Evolutionary conservation across 2,113 vertebrate species (phyloP), one percentile per base, ranked within the genome.

Genomic region (Raja brachyura): DNA sequence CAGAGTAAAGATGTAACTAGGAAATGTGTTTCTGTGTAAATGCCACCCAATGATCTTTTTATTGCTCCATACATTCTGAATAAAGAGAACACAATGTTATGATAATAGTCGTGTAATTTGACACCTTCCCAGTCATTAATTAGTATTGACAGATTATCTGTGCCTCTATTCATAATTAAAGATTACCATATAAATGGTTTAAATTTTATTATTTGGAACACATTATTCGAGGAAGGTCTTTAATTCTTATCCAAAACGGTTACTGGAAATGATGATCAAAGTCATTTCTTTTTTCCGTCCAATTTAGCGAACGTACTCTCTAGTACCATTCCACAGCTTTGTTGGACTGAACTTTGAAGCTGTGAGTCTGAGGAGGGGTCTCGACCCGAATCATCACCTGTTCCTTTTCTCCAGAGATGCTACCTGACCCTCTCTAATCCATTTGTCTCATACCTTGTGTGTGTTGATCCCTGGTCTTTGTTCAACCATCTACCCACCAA

Each of bases 1-100:
- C 59, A 16, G 28, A 86, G 83, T 86, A 63, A 86, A 61, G 79
- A 86, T 61, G 56, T 86, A 28, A 86, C 56, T 86, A 31, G 83
- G 56, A 63, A 86, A 86, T 86, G 11, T 25, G 61, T 63, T 86
- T 59, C 83, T 31, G 9, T 86, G 56, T 31, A n/a, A 86, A 9
- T 31, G 56, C 83, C 83, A n/a, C 13, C 83, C 56, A 31, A 4
- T 59, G 11, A 25, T 59, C 33, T 79, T 56, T 59, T 85, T 85
- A 56, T 86, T 63, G 8, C 59, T 63, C 28, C 28, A 59, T 85
- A 61, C 22, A 28, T 61, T 85, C 54, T 13, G 14, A 28, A 28
- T 9, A n/a, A n/a, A 31, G 61, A 61, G 56, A 86, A 28, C n/a
- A 86, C 25, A 86, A 56, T 81, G 9, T n/a, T 77, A 77, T n/a